Evolutionary conservation across 1,140 invertebrate genomes (phyloP), one percentile per base, ranked within the genome.

Genomic region (Dufourea novaeangliae): DNA sequence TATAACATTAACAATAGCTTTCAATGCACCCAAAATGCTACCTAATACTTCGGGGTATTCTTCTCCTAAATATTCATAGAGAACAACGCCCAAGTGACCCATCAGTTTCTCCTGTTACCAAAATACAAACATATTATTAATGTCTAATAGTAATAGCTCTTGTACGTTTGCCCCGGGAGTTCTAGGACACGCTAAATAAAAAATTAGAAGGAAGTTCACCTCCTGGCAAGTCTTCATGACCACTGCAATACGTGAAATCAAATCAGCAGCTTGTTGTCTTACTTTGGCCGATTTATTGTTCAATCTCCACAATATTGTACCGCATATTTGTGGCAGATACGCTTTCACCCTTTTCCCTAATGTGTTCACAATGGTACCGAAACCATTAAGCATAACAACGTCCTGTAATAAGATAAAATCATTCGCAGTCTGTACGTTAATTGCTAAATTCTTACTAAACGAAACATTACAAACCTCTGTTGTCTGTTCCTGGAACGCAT

Each of bases 221-320:
- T 99, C 99, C 92, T 99, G 98, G 91, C 99, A 99, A 14, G 98
- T 98, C 89, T 99, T 99, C 98, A 99, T 99, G 0, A 99, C 98
- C 27, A 98, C 97, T 1, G 99, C 99, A 87, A 99, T 99, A 46
- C 98, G 94, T 0, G 98, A 99, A 87, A 99, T 99, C 57, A 99
- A 94, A 94, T 99, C 99, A 14, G 99, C 99, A 0, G 99, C 99
- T 93, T 99, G 99, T 91, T 99, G 99, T 64, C 99, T 95, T 2
- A 99, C 99, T 94, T 99, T 99, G 3, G 99, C 99, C 0, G 98
- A 98, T 93, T 99, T 99, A 90, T 99, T 99, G 92, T 99, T 99
- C 80, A 99, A 95, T 74, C 99, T 94, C 99, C 99, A 99, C 20
- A 99, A 93, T 89, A 99, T 99, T 0, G 99, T 99, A 95, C 99